A percentile compares a stretch with the other conserved stretches of the same genome.
Conservation (phyloP, 2,113 vertebrate genomes). For the Mesitornis unicolor region DNA sequence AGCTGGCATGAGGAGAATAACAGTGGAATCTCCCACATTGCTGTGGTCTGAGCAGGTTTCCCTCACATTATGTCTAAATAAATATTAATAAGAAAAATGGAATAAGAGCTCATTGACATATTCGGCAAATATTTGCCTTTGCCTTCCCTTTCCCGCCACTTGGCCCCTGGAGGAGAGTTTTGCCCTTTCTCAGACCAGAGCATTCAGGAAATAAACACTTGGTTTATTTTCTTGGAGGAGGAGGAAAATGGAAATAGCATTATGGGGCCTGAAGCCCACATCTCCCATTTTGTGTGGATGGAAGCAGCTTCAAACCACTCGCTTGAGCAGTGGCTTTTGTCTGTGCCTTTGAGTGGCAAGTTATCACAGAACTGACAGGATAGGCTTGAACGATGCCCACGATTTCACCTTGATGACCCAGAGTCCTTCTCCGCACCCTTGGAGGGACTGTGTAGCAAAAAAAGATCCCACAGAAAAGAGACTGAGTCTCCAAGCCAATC, state of each 20-base stretch:
- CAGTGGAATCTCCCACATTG: conserved; percentile 30
- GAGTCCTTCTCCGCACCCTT: neutral
- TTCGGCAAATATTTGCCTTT: conserved; percentile 54
- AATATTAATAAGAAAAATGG: conserved; percentile 57
- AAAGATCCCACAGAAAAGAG: neutral
- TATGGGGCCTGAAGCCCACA: neutral
- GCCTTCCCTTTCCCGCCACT: conserved; percentile 21
- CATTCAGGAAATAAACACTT: conserved; percentile 40
- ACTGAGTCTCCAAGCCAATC: neutral
- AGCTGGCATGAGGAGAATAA: neutral
- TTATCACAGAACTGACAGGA: neutral
- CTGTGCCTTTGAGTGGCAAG: neutral
- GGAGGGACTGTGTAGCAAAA: neutral
- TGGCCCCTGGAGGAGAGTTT: neutral
- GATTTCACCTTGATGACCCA: neutral
- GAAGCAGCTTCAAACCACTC: neutral
- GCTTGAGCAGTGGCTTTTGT: neutral
- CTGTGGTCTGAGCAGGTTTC: conserved; percentile 51
- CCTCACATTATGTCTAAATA: conserved; percentile 50
- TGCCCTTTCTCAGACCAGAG: conserved; percentile 18
- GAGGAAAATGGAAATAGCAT: conserved; percentile 13
- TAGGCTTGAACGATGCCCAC: neutral
- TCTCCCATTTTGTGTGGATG: neutral
- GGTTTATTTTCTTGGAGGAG: conserved; percentile 11
- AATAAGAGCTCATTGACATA: conserved; percentile 61